Evolutionary conservation across 1,140 invertebrate genomes (phyloP).

Genomic region (Bombus pascuorum): DNA sequence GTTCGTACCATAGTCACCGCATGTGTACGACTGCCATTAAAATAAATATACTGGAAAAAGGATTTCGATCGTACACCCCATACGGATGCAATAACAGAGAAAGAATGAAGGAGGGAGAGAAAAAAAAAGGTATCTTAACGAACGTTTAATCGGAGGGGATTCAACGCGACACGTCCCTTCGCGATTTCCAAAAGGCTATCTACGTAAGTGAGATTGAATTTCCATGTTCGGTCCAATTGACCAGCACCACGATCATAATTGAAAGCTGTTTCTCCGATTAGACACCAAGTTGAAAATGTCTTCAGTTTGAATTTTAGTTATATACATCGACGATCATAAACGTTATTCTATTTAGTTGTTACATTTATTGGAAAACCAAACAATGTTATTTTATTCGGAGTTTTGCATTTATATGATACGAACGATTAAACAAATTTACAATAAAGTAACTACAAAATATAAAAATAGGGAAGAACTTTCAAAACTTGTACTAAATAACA

Average conservation of each 20-base stretch:
- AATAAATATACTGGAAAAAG: constrained; percentile 75
- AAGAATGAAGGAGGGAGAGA: constrained; percentile 27
- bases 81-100: constrained; percentile 72
- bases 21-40: constrained; percentile 73
- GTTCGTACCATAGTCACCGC: constrained; percentile 72
- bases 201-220: background rate
- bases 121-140: constrained; percentile 29
- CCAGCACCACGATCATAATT: too few species aligned
- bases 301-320: background rate
- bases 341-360: too few species aligned
- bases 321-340: background rate
- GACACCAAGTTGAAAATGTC: background rate
- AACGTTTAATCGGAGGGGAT: constrained; percentile 46
- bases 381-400: too few species aligned
- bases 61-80: constrained; percentile 74
- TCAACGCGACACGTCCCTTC: background rate
- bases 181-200: background rate
- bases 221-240: background rate
- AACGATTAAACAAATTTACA: too few species aligned
- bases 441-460: too few species aligned
- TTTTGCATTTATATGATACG: too few species aligned
- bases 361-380: too few species aligned
- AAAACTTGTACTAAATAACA: too few species aligned
- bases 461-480: too few species aligned
- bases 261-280: background rate